Percentiles rank a stretch among this genome's conserved stretches.
Evolutionary conservation across 2,113 vertebrate species (phyloP).

Genomic region (Tupaia tana): DNA sequence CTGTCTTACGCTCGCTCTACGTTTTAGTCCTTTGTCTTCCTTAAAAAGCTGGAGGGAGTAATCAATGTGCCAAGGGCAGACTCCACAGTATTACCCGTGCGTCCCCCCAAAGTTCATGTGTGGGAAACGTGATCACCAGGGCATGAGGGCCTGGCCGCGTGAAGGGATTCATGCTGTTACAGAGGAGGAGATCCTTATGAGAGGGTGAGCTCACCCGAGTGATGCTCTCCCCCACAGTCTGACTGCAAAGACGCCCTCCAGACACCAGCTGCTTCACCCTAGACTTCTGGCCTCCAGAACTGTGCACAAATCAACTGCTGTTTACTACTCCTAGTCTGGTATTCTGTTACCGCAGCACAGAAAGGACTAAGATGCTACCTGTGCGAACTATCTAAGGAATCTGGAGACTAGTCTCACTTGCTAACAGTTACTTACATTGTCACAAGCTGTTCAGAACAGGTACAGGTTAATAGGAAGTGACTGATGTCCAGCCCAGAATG

Average conservation of each 20-base stretch:
- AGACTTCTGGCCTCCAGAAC: not conserved
- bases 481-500: not conserved
- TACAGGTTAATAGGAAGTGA: not conserved
- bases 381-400: not conserved
- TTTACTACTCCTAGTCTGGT: not conserved
- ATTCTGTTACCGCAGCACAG: not conserved
- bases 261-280: not conserved
- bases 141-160: not conserved
- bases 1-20: not conserved
- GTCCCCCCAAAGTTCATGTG: not conserved
- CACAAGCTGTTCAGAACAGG: not conserved
- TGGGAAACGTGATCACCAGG: not conserved
- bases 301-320: not conserved
- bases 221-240: not conserved
- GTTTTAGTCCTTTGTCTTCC: not conserved
- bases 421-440: not conserved
- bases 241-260: not conserved
- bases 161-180: not conserved
- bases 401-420: not conserved
- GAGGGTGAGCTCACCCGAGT: not conserved
- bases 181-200: not conserved
- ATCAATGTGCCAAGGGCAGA: not conserved
- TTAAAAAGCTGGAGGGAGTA: not conserved
- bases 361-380: not conserved
- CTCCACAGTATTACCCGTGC: not conserved